A percentile compares a stretch with the other conserved stretches of the same genome.
Evolutionary conservation across 2,888 invertebrate species (phyloP).

Genomic region (Ectemnius lituratus): DNA sequence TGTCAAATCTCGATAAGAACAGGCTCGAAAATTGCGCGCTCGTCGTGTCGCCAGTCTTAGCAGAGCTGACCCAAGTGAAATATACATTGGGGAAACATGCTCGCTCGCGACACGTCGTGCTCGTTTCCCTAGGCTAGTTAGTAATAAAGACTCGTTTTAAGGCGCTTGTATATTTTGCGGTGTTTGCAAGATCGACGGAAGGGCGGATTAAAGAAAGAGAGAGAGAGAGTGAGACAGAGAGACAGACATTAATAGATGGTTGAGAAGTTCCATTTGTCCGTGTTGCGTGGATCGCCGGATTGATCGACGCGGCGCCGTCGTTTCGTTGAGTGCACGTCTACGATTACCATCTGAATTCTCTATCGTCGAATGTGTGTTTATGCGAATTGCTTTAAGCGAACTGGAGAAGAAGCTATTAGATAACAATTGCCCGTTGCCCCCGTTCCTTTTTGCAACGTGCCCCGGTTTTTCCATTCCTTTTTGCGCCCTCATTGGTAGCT

Average conservation of each 20-base stretch:
- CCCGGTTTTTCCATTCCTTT: no score
- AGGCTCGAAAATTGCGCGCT: not conserved
- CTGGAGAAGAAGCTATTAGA: no score
- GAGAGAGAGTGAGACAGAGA: not conserved
- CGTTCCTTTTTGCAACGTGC: no score
- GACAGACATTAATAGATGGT: not conserved
- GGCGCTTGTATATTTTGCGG: slow-evolving; percentile 8
- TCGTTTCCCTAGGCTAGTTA: not conserved
- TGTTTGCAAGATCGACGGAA: not conserved
- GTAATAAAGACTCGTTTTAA: slow-evolving; percentile 3
- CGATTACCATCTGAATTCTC: no score
- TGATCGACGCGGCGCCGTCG: no score
- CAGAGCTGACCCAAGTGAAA: no score
- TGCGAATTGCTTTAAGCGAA: no score
- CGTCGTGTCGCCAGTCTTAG: not conserved
- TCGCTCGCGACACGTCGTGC: not conserved
- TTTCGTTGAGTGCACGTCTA: no score
- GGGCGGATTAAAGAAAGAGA: no score
- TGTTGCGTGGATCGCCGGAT: not conserved
- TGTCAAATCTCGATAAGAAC: slow-evolving; percentile 6
- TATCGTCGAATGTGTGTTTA: no score
- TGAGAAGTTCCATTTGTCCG: slow-evolving; percentile 6
- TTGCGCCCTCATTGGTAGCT: no score
- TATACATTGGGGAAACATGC: not conserved
- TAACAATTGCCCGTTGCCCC: no score